Conservation (phyloP, 2,888 invertebrate genomes). For the Drosophila falleni region DNA sequence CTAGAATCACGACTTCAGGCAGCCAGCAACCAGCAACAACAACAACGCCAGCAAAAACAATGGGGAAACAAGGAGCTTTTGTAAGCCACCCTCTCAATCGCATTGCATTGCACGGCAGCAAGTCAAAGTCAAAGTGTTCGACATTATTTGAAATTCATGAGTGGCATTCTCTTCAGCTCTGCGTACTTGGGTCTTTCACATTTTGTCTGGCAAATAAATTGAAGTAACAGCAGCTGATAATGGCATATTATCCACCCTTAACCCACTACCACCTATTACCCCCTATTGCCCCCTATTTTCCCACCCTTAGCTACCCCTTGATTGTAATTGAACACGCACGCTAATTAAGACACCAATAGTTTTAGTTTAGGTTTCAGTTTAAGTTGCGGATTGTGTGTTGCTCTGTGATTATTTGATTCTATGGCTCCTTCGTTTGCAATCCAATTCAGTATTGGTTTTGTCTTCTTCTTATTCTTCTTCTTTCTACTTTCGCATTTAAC, state of each 20-base stretch:
- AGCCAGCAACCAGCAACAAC: slow-evolving; percentile 32
- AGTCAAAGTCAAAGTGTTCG: slow-evolving; percentile 80
- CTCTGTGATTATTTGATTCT: slow-evolving; percentile 20
- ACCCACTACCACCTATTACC: neutral
- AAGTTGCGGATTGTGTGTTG: slow-evolving; percentile 38
- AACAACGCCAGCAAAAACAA: slow-evolving; percentile 33
- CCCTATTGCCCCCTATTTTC: neutral
- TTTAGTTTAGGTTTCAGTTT: slow-evolving; percentile 52
- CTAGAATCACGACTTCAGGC: slow-evolving; percentile 70
- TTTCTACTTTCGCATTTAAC: slow-evolving; percentile 49
- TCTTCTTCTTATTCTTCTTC: slow-evolving; percentile 39
- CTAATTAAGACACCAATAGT: slow-evolving; percentile 80
- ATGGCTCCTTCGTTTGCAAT: slow-evolving; percentile 27
- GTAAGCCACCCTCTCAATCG: slow-evolving; percentile 53
- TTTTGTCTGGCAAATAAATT: slow-evolving; percentile 68
- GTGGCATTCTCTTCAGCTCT: slow-evolving; percentile 59
- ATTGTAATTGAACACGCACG: slow-evolving; percentile 77
- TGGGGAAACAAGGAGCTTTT: slow-evolving; percentile 14
- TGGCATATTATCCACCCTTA: slow-evolving; percentile 61
- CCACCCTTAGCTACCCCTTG: slow-evolving; percentile 7
- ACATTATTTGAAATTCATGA: slow-evolving; percentile 81
- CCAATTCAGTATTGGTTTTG: slow-evolving; percentile 36
- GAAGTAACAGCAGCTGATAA: slow-evolving; percentile 74
- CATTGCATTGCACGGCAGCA: slow-evolving; percentile 68
- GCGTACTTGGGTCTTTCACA: slow-evolving; percentile 13